These are phyloP conservation scores for Oxyruncus cristatus DNA, from an alignment of 2,113 vertebrate species.

Conservation along the genomic window DNA sequence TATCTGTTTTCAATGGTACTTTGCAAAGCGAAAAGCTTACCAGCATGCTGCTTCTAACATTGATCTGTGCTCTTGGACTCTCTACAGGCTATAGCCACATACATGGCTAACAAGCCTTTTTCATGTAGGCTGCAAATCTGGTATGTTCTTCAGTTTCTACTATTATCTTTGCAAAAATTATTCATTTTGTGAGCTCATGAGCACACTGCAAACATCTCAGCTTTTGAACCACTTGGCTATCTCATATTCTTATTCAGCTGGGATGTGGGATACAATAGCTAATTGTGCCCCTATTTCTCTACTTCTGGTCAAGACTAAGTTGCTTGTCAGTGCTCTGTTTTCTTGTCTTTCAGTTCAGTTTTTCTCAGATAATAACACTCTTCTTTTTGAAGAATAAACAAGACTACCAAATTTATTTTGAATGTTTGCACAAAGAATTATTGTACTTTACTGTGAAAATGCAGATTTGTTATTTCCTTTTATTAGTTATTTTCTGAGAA, in stretches of 20 bases:
- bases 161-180: background rate
- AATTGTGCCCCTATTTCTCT: background rate
- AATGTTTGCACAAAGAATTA: background rate
- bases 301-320: background rate
- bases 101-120: background rate
- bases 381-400: background rate
- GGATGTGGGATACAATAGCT: background rate
- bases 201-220: background rate
- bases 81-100: too few relatives aligned
- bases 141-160: background rate
- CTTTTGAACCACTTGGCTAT: background rate
- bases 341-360: background rate
- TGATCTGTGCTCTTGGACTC: background rate
- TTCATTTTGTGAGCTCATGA: background rate
- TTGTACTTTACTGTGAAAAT: background rate
- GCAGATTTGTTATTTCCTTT: background rate
- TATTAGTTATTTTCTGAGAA: background rate
- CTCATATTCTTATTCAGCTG: background rate
- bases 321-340: background rate
- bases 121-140: background rate
- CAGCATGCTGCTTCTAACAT: background rate
- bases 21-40: background rate
- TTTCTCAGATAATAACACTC: background rate
- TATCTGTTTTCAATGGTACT: background rate
- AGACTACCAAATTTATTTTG: background rate